Evolutionary conservation across 2,113 vertebrate genomes (phyloP), one percentile per base, ranked within the genome.

Genomic region (Hemiprocne comata): DNA sequence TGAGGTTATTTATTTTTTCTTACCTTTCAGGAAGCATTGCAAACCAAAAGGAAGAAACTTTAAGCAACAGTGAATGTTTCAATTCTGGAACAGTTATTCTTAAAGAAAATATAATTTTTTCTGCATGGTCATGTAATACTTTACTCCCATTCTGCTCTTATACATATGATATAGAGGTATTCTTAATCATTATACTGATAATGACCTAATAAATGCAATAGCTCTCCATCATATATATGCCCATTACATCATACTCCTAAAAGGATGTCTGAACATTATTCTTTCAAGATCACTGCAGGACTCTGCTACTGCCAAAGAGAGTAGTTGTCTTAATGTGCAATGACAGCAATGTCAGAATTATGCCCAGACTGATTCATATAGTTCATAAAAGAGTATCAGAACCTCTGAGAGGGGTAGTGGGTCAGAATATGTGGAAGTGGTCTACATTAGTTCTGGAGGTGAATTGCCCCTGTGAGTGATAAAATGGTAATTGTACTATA

Each of bases 391-490:
- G 4, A 66, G 28, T 55, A 73, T 28, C 50, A 80, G 54, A 34
- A 87, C 24, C 23, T 94, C 31, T 51, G 29, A 73, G 46, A 66
- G 33, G 69, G 13, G 42, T 50, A 86, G 6, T 3, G 14, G 38
- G 33, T 76, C 40, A 60, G 48, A 96, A 85, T 75, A 33, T 40
- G 9, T 67, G 24, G 74, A 90, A 93, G n/a, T 36, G 16, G 42
- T 26, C 57, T 86, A 74, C 75, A 53, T 85, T 88, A 94, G 69
- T 94, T 95, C 61, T 83, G 65, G 58, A 95, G 58, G 23, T 85
- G 77, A 69, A 95, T 69, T 91, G 14, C 24, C 89, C 18, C 53
- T 82, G 51, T 90, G n/a, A 69, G 65, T 53, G 93, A 71, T 44
- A 74, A 46, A 83, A 88, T 46, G 20, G 73, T 48, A 96, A 92